These are phyloP conservation scores for Psylliodes chrysocephalus DNA, from an alignment of 2,888 invertebrate species.

Conservation along the genomic window DNA sequence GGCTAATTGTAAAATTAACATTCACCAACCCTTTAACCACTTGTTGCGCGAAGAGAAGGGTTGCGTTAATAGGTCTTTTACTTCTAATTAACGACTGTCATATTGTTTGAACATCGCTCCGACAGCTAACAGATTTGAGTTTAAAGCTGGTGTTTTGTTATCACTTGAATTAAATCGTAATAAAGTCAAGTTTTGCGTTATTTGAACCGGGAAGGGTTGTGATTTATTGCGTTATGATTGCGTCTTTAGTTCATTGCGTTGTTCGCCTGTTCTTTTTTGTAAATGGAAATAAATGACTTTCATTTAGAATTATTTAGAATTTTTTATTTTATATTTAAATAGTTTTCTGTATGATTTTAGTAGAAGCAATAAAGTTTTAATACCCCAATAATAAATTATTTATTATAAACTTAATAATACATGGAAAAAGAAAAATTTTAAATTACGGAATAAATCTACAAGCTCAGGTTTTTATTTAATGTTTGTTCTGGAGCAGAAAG, in stretches of 20 bases:
- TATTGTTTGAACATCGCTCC: constrained; percentile 49
- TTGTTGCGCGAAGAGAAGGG: constrained; percentile 56
- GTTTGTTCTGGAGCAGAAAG: too few relatives aligned
- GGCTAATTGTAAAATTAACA: constrained; percentile 58
- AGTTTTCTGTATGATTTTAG: too few relatives aligned
- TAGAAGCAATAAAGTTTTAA: too few relatives aligned
- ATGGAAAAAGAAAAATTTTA: too few relatives aligned
- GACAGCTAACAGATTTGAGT: constrained; percentile 46
- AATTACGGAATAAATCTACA: too few relatives aligned
- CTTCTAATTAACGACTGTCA: constrained; percentile 55
- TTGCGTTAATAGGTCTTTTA: constrained; percentile 50
- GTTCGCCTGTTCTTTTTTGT: too few relatives aligned
- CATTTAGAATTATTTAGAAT: too few relatives aligned
- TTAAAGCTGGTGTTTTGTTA: constrained; percentile 44
- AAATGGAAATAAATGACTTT: too few relatives aligned
- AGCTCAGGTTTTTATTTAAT: too few relatives aligned
- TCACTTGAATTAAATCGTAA: constrained; percentile 39
- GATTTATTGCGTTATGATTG: constrained; percentile 20
- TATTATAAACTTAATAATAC: too few relatives aligned
- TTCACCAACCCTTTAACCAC: constrained; percentile 55
- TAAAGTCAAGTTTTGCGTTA: constrained; percentile 35
- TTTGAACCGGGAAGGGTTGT: constrained; percentile 31
- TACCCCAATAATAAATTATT: too few relatives aligned
- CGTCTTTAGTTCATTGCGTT: neutral
- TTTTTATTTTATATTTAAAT: too few relatives aligned